Evolutionary conservation across 2,797 vertebrate genomes (phyloP), one percentile per base, ranked within the genome.

Genomic region (Perodicticus potto): DNA sequence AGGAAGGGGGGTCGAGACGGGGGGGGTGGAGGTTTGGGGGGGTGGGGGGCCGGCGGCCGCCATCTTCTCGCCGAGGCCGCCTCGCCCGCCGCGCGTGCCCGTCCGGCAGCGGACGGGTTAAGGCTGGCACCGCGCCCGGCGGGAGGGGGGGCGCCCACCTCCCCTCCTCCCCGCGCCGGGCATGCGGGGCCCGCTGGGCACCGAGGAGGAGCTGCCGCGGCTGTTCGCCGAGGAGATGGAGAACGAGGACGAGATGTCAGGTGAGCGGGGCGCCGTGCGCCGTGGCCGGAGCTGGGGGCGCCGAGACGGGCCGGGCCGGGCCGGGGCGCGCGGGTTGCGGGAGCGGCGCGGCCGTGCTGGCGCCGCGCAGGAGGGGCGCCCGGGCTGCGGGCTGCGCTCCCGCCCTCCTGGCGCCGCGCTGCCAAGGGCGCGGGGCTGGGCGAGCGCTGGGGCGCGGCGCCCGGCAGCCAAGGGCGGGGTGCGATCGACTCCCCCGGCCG

Each of bases 221-320:
- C 94, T 97, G 96, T 96, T 97, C 77, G 99, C 98, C 94, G 99
- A 99, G 99, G 99, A 99, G 98, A 98, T 97, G 97, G 99, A 99
- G 98, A 99, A 99, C 98, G 99, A 99, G 98, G 99, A 99, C 98
- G 99, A 99, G 97, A 98, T 99, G 98, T 99, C 99, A 99, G 99
- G 99, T 99, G 99, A 99, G 99, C 97, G 97, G 89, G 97, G 76
- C 78, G 45, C 98, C 97, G 97, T 73, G 95, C 57, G 70, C 53
- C 37, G 53, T 72, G 94, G 87, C 27, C 69, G 40, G 45, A 65
- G 86, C 32, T 22, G 43, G 61, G 76, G 91, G n/a, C 70, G 43
- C 82, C 63, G 40, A 34, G 82, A 20, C 22, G 12, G 13, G 45
- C 32, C 7, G 67, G 53, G 86, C 59, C 29, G 6, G 25, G 53